Percentiles rank a stretch among this genome's conserved stretches.
phyloP scores from a whole-genome alignment of 2,888 invertebrate species.

The Habrosyne pyritoides region DNA sequence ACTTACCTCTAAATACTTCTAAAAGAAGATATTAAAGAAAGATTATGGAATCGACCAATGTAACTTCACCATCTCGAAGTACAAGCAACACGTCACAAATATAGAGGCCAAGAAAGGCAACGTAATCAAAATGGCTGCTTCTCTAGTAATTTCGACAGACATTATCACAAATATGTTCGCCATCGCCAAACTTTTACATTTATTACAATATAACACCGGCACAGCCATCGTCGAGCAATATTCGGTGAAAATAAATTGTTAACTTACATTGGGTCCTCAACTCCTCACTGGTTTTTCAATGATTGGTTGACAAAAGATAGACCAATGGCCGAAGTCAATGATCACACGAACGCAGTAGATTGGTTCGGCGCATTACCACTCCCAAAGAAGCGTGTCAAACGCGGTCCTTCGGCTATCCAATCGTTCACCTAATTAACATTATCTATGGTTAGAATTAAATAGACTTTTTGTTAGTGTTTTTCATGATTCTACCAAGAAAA shows the following conservation, averaged over 20 bases:
- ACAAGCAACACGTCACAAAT: conserved; percentile 62
- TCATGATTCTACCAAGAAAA: neutral
- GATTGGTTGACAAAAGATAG: conserved; percentile 95
- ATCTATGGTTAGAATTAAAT: conserved; percentile 62
- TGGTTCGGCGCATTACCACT: conserved; percentile 86
- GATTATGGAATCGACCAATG: neutral
- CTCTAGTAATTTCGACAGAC: conserved; percentile 59
- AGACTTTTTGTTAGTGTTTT: conserved; percentile 21
- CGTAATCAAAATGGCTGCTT: conserved; percentile 81
- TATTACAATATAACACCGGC: conserved; percentile 40
- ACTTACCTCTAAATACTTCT: no score
- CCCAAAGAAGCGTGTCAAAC: conserved; percentile 71
- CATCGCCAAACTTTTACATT: conserved; percentile 38
- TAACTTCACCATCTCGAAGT: neutral
- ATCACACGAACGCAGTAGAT: conserved; percentile 89
- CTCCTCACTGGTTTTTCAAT: conserved; percentile 89
- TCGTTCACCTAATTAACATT: conserved; percentile 74
- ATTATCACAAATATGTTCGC: conserved; percentile 33
- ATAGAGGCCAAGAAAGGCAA: conserved; percentile 61
- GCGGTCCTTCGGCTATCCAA: conserved; percentile 67
- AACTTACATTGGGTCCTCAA: conserved; percentile 81
- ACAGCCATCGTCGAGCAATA: conserved; percentile 55
- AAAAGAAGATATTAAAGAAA: neutral
- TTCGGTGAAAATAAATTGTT: conserved; percentile 69
- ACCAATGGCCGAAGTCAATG: conserved; percentile 92